Base-by-base conservation (phyloP, 2,888 invertebrate species). In the Axea sp. region DNA sequence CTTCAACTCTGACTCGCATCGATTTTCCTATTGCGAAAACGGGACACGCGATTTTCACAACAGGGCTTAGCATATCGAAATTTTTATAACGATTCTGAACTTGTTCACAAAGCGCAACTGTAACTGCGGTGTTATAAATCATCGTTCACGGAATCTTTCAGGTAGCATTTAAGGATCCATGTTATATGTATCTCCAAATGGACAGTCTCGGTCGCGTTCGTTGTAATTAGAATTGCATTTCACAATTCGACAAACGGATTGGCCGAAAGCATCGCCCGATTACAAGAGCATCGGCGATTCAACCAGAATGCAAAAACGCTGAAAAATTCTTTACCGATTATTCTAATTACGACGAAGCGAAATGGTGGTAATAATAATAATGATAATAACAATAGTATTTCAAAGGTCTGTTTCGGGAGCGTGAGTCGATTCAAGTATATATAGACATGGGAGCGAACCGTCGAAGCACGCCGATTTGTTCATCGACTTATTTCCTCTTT, bases 401-500 rank as follows among this genome's bases (percentile, higher is more conserved):
- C 39, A 17, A 22, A 8, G 35, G 30, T n/a, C 28, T 12, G 28
- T 4, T 45, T 59, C 12, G 53, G 39, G 15, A 43, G 17, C 2
- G 26, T 30, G 22, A 33, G 51, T 43, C 22, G 26, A 17, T 9
- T 45, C 1, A 43, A 53, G n/a, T 51, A 30, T 28, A 22, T 31
- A 24, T 53, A 30, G n/a, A 26, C 17, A 24, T 35, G 35, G 30
- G 26, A 59, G 57, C 19, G 19, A 49, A 31, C 39, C 60, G 37
- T 69, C 22, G 33, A 41, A 55, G 33, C 33, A 57, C 62, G 35
- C 41, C 64, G 49, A 64, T 57, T 49, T 55, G 64, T 72, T 64
- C 53, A 49, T 71, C 72, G 59, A 72, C 72, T 65, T 59, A 72
- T 62, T 73, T 68, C 68, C 62, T 68, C 67, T 68, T 73, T 31